These are phyloP conservation scores for Allobates femoralis DNA, from an alignment of 2,797 vertebrate genomes.

Conservation along the genomic window DNA sequence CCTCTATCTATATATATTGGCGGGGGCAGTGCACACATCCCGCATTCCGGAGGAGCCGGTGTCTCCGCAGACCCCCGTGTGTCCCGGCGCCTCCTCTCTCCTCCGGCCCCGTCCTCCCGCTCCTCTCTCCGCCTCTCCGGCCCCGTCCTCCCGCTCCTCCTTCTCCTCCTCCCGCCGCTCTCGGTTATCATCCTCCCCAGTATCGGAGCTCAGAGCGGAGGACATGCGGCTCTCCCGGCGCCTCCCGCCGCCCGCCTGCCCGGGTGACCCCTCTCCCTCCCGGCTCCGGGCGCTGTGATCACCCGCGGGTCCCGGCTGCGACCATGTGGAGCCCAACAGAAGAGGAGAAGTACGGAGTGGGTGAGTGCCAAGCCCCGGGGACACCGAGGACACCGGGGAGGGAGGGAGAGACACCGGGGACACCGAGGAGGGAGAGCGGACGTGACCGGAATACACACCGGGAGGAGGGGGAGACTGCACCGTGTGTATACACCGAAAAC, in stretches of 20 bases:
- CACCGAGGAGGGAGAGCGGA: too few species aligned
- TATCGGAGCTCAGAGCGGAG: not conserved
- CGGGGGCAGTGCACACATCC: too few species aligned
- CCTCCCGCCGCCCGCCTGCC: not conserved
- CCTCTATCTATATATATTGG: too few species aligned
- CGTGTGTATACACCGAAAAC: too few species aligned
- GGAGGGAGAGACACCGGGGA: not conserved
- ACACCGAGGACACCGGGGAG: not conserved
- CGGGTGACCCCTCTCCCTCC: constrained; percentile 35
- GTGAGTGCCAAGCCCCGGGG: constrained; percentile 76
- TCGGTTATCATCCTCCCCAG: constrained; percentile 11
- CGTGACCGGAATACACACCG: constrained; percentile 51
- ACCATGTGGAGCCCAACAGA: constrained; percentile 92
- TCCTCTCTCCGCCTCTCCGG: too few species aligned
- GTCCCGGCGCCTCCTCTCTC: too few species aligned
- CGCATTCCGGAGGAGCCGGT: too few species aligned
- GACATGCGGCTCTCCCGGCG: constrained; percentile 41
- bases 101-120: too few species aligned
- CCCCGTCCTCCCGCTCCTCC: constrained; percentile 7
- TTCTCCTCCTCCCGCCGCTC: constrained; percentile 32
- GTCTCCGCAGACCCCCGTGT: too few species aligned
- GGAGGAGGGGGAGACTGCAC: not conserved
- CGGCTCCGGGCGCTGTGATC: constrained; percentile 12
- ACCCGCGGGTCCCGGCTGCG: constrained; percentile 60
- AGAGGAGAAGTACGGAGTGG: constrained; percentile 93